Percentiles rank a stretch among this genome's conserved stretches.
Conservation (phyloP, 2,888 invertebrate species). For the Agonopterix alstromeriana region DNA sequence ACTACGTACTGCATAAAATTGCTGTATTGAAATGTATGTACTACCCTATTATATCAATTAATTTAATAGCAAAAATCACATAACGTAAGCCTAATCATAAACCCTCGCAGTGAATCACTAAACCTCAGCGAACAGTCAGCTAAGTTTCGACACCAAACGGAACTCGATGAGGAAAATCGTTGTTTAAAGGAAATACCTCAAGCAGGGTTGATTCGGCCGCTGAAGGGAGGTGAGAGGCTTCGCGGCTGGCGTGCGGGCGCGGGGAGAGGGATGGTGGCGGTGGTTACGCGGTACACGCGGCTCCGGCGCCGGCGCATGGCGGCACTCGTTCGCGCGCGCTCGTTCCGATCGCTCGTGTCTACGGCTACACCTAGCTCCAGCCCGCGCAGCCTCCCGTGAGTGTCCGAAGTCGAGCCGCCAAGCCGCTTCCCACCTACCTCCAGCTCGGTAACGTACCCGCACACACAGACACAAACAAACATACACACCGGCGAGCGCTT, state of each 20-base stretch:
- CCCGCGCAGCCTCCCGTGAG: conserved; percentile 15
- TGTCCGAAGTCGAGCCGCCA: conserved; percentile 9
- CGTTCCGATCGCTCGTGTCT: conserved; percentile 50
- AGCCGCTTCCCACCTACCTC: conserved; percentile 7
- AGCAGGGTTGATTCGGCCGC: conserved; percentile 9
- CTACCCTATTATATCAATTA: too few relatives aligned
- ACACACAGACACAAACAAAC: conserved; percentile 8
- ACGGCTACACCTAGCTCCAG: conserved; percentile 13
- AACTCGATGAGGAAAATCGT: not conserved
- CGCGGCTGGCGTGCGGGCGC: conserved; percentile 6
- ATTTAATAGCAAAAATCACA: too few relatives aligned
- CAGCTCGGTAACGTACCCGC: conserved; percentile 25
- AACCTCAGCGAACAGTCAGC: too few relatives aligned
- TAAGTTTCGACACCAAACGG: too few relatives aligned
- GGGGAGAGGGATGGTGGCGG: conserved; percentile 10
- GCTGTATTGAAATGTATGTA: too few relatives aligned
- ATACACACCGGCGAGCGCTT: conserved; percentile 17
- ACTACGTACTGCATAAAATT: too few relatives aligned
- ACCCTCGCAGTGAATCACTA: too few relatives aligned
- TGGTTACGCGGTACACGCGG: conserved; percentile 11
- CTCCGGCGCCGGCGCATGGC: conserved; percentile 23
- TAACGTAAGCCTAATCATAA: too few relatives aligned
- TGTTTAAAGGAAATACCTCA: not conserved
- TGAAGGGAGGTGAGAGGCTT: conserved; percentile 14
- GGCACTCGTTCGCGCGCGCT: conserved; percentile 54